Evolutionary conservation across 2,113 vertebrate species (phyloP), one percentile per base, ranked within the genome.

Genomic region (Nerophis lumbriciformis): DNA sequence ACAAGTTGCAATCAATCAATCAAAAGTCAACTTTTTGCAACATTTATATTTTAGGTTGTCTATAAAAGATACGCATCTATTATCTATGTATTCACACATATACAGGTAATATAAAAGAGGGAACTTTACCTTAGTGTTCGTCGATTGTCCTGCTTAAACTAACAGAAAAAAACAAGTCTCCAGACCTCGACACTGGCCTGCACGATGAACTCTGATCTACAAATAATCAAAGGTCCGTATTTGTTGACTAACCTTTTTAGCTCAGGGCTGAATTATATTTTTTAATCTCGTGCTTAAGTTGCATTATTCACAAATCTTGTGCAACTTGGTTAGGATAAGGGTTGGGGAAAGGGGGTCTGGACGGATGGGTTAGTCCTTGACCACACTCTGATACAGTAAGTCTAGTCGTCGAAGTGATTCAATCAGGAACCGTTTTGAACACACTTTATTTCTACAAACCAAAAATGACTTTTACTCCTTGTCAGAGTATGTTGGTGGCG

Each of bases 201-300:
- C 13, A 70, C 64, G 6, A 66, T 72, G 72, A 67, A 81, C 78
- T 79, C 81, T 72, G 68, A 55, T 60, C 70, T 15, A 49, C 61
- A 79, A 69, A 71, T 37, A 69, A 58, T 69, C 54, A 82, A 68
- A 80, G 64, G 73, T 75, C 69, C 72, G 58, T 56, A 66, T 66
- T 70, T 74, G 39, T 38, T 71, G 62, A 39, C 38, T 7, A 37
- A 61, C 37, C 28, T 10, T 39, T 61, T 61, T 36, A 12, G 36
- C 21, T 59, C 16, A 36, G 21, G 8, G 44, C n/a, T 59, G 14
- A 37, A 4, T 10, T 48, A 9, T 61, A 9, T 3, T 48, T 38
- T 52, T 36, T 28, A 36, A 4, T 42, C 60, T 50, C 60, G 16
- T 39, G 14, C 8, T 63, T 50, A 4, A 19, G 16, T 60, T 57